Conservation (phyloP, 1,140 invertebrate genomes). For the Drosophila bocki region DNA sequence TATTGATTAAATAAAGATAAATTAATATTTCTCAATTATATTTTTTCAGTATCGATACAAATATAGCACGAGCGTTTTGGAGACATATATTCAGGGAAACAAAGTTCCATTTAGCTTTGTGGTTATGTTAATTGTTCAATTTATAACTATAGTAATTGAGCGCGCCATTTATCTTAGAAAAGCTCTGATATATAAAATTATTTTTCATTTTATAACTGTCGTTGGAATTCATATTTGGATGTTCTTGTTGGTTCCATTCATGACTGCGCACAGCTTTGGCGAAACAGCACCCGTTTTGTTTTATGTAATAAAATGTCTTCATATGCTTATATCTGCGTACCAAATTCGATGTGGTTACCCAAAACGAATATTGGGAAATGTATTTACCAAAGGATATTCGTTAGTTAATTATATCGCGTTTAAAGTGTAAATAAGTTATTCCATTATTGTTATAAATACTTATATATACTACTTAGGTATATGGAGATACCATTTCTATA, state of each 20-base stretch:
- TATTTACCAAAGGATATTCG: conserved; percentile 97
- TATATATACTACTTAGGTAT: conserved; percentile 88
- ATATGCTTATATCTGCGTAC: conserved; percentile 96
- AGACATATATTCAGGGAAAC: conserved; percentile 95
- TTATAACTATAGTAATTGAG: conserved; percentile 96
- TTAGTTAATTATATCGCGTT: conserved; percentile 96
- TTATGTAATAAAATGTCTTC: conserved; percentile 98
- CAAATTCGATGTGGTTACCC: conserved; percentile 98
- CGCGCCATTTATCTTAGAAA: conserved; percentile 97
- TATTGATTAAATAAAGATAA: no score
- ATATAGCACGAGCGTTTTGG: conserved; percentile 90
- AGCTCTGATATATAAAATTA: conserved; percentile 95
- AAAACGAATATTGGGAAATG: conserved; percentile 96
- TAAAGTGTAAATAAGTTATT: conserved; percentile 89
- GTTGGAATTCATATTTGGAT: conserved; percentile 98
- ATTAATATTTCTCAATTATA: neutral
- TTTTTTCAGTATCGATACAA: conserved; percentile 89
- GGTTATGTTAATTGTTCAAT: conserved; percentile 96
- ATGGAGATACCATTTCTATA: conserved; percentile 98
- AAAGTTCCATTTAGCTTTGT: conserved; percentile 97
- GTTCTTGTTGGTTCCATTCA: conserved; percentile 96
- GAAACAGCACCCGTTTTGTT: conserved; percentile 95
- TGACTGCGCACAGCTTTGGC: conserved; percentile 96
- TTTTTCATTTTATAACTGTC: conserved; percentile 96
- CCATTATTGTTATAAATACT: neutral